Percentiles rank a stretch among this genome's conserved stretches.
Evolutionary conservation across 2,113 vertebrate species (phyloP).

Genomic region (Cavia porcellus): DNA sequence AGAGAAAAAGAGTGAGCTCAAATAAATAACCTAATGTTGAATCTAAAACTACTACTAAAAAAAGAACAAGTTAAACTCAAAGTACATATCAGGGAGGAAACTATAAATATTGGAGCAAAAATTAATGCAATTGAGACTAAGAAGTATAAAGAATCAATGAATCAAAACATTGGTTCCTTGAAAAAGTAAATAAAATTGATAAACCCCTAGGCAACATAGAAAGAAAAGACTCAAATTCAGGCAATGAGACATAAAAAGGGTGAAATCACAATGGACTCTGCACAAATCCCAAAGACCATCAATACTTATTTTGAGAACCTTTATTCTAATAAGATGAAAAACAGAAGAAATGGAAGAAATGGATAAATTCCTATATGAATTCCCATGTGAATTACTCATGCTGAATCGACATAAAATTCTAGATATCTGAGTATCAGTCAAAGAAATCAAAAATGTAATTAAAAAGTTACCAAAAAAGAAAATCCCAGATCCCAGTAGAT

Average conservation of each 20-base stretch:
- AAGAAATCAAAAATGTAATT: not conserved
- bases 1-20: not conserved
- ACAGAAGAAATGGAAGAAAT: not conserved
- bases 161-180: too few relatives aligned
- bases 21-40: not conserved
- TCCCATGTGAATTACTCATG: not conserved
- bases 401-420: not conserved
- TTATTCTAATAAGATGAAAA: not conserved
- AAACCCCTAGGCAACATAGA: not conserved
- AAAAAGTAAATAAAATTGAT: not conserved
- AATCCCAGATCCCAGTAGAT: not conserved
- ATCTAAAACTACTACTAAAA: not conserved
- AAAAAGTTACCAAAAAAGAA: not conserved
- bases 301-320: not conserved
- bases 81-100: not conserved
- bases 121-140: not conserved
- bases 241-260: not conserved
- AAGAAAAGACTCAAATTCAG: not conserved
- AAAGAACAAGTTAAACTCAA: not conserved
- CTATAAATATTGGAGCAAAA: not conserved
- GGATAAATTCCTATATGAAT: not conserved
- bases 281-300: not conserved
- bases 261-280: not conserved
- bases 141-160: not conserved
- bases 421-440: not conserved